Evolutionary conservation across 2,888 invertebrate species (phyloP).

Genomic region (Alcis repandata): DNA sequence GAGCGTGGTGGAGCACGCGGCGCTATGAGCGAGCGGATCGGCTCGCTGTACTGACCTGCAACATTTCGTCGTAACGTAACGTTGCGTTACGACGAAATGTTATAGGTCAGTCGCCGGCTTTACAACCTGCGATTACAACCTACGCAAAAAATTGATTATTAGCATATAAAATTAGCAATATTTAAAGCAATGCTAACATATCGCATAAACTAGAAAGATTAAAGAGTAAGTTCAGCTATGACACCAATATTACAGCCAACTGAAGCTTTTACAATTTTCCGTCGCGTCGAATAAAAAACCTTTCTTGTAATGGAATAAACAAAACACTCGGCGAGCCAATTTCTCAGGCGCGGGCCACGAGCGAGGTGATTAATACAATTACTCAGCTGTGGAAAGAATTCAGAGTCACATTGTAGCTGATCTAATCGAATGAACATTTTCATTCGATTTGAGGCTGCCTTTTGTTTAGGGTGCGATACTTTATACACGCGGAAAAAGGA

Average conservation of each 20-base stretch:
- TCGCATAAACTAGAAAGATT: no score
- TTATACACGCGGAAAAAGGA: background rate
- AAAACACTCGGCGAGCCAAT: constrained; percentile 38
- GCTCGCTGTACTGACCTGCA: no score
- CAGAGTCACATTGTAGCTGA: constrained; percentile 55
- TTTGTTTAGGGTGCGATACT: background rate
- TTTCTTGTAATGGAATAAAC: constrained; percentile 24
- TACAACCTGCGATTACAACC: no score
- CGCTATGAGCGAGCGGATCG: no score
- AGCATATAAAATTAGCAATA: no score
- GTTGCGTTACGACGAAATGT: no score
- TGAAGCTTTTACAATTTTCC: background rate
- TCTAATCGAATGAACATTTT: constrained; percentile 60
- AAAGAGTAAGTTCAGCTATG: no score
- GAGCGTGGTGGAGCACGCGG: no score
- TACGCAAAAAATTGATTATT: no score
- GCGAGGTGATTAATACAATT: constrained; percentile 60
- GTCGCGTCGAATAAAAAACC: background rate
- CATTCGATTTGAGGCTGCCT: constrained; percentile 38
- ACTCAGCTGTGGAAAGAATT: constrained; percentile 55
- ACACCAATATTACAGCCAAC: background rate
- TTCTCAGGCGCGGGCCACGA: constrained; percentile 32
- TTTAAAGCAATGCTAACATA: no score
- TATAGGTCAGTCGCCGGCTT: no score
- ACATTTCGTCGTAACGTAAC: no score